Conservation (phyloP, 1,140 invertebrate species). For the Leguminivora glycinivorella region DNA sequence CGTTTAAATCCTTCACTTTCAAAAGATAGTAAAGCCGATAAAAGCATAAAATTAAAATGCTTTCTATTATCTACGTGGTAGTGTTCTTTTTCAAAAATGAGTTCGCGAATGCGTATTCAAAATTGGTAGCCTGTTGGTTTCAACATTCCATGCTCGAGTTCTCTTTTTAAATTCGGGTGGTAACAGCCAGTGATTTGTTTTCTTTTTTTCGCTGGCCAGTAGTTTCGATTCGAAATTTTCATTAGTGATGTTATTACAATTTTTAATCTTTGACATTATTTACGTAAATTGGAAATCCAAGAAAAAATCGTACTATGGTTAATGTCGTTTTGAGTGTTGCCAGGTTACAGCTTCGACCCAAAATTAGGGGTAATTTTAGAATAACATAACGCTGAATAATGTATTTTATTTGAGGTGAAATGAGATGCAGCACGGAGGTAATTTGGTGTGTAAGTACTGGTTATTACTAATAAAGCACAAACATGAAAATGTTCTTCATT, state of each 20-base stretch:
- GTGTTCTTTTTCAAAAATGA: slow-evolving; percentile 46
- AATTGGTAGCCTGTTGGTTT: slow-evolving; percentile 71
- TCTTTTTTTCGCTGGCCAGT: slow-evolving; percentile 52
- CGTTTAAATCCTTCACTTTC: slow-evolving; percentile 41
- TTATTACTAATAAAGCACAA: background rate
- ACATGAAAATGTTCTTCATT: background rate
- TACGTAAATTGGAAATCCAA: background rate
- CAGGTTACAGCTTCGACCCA: background rate
- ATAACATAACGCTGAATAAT: slow-evolving; percentile 4
- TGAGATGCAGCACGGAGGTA: background rate
- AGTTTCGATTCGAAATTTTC: slow-evolving; percentile 36
- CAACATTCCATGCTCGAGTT: slow-evolving; percentile 66
- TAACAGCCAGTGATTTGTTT: slow-evolving; percentile 60
- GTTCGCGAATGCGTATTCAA: slow-evolving; percentile 57
- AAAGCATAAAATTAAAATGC: slow-evolving; percentile 39
- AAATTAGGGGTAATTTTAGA: slow-evolving; percentile 4
- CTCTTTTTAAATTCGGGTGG: slow-evolving; percentile 66
- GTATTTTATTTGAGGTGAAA: background rate
- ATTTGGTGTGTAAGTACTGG: background rate
- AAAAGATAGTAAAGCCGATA: slow-evolving; percentile 31
- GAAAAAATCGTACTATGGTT: background rate
- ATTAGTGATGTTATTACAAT: slow-evolving; percentile 11
- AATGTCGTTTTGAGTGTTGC: slow-evolving; percentile 10
- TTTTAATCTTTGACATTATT: slow-evolving; percentile 5
- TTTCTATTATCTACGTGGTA: slow-evolving; percentile 50